Evolutionary conservation across 2,888 invertebrate genomes (phyloP).

Genomic region (Agriopis marginaria): DNA sequence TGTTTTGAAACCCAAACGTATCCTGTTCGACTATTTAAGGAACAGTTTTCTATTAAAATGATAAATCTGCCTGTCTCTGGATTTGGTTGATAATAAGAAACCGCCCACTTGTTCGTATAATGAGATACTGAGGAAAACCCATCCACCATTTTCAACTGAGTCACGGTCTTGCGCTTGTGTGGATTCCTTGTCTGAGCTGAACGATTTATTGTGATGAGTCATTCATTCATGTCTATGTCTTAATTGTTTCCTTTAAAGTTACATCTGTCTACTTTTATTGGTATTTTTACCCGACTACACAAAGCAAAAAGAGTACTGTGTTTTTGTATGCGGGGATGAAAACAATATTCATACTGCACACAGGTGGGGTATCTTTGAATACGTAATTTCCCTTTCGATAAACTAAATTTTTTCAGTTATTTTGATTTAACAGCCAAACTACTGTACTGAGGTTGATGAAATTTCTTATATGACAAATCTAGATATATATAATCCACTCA

Average conservation of each 20-base stretch:
- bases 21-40: conserved; percentile 4
- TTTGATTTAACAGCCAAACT: no score
- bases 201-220: conserved; percentile 14
- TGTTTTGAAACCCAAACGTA: neutral
- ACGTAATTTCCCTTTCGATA: no score
- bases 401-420: no score
- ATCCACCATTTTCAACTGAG: conserved; percentile 46
- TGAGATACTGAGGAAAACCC: conserved; percentile 57
- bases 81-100: conserved; percentile 28
- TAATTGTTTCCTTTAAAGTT: neutral
- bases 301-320: no score
- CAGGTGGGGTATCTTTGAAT: no score
- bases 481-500: no score
- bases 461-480: no score
- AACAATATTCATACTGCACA: no score
- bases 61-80: conserved; percentile 32
- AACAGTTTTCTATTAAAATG: conserved; percentile 38
- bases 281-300: no score
- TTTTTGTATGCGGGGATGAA: no score
- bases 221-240: conserved; percentile 2
- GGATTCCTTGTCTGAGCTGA: conserved; percentile 13
- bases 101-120: conserved; percentile 38
- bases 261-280: neutral
- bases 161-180: conserved; percentile 41
- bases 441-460: no score